Conservation (phyloP, 1,140 invertebrate species). For the Subanguina moxae region DNA sequence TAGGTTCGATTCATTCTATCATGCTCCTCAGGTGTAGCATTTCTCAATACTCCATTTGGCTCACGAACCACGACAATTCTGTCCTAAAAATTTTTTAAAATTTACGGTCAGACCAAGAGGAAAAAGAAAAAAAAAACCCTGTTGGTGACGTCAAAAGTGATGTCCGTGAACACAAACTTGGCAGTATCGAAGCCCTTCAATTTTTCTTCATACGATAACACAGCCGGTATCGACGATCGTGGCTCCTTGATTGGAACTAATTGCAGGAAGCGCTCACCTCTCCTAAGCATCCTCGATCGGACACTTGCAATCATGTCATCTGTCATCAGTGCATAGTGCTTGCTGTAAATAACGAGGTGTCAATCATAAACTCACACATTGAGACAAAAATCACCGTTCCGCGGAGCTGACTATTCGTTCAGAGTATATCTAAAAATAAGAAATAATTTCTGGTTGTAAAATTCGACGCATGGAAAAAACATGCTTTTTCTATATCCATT, state of each 20-base stretch:
- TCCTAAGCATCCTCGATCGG: conserved; percentile 51
- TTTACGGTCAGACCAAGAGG: conserved; percentile 5
- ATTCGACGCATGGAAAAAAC: no score
- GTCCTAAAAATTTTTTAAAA: conserved; percentile 62
- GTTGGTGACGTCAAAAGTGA: conserved; percentile 72
- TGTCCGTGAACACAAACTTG: conserved; percentile 82
- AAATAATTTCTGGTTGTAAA: no score
- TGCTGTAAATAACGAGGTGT: no score
- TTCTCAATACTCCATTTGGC: conserved; percentile 73
- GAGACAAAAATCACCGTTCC: neutral
- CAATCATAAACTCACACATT: no score
- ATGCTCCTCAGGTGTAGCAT: conserved; percentile 73
- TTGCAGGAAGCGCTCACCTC: conserved; percentile 70
- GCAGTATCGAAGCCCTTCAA: conserved; percentile 69
- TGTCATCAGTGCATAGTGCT: conserved; percentile 9
- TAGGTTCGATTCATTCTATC: conserved; percentile 78
- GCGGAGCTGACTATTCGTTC: neutral
- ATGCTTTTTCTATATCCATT: neutral
- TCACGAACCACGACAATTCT: conserved; percentile 80
- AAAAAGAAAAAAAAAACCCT: conserved; percentile 59
- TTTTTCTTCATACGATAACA: conserved; percentile 72
- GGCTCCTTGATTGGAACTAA: conserved; percentile 80
- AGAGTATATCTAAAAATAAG: neutral
- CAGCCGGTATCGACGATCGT: conserved; percentile 61
- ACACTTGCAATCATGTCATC: neutral